Conservation (phyloP, 2,113 vertebrate genomes). For the Bujurquina vittata region DNA sequence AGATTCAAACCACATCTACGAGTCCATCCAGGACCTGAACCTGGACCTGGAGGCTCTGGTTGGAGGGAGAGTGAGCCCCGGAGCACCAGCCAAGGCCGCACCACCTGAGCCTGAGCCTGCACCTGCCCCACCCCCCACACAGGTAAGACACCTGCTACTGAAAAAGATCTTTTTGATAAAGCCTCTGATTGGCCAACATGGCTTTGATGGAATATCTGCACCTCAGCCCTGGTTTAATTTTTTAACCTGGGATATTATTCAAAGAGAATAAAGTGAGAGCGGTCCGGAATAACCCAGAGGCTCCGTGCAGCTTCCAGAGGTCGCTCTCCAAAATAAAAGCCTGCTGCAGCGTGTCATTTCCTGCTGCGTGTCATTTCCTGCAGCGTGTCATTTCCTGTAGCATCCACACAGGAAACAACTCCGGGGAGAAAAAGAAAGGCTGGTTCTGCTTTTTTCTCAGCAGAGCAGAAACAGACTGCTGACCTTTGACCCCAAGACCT, state of each 20-base stretch:
- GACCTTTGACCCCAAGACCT: conserved; percentile 14
- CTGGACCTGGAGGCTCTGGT: conserved; percentile 64
- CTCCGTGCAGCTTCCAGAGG: neutral
- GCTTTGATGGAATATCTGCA: neutral
- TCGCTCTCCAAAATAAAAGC: conserved; percentile 40
- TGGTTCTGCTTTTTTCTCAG: conserved; percentile 38
- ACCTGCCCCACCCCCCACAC: neutral
- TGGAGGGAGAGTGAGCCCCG: conserved; percentile 20
- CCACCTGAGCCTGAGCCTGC: neutral
- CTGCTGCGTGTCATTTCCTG: conserved; percentile 23
- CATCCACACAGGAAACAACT: conserved; percentile 30
- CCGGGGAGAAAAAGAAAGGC: neutral
- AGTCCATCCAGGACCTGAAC: conserved; percentile 77
- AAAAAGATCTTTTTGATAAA: neutral
- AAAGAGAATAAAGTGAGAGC: neutral
- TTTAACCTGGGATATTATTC: no score
- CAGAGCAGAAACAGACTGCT: neutral
- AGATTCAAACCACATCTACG: conserved; percentile 81
- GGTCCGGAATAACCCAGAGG: neutral
- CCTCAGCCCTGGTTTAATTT: no score
- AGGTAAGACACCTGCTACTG: conserved; percentile 33
- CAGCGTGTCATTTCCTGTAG: conserved; percentile 26
- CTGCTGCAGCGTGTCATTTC: neutral
- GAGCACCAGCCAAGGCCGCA: neutral
- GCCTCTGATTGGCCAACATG: neutral